Conservation (phyloP, 2,888 invertebrate species). For the Sesamia inferens region DNA sequence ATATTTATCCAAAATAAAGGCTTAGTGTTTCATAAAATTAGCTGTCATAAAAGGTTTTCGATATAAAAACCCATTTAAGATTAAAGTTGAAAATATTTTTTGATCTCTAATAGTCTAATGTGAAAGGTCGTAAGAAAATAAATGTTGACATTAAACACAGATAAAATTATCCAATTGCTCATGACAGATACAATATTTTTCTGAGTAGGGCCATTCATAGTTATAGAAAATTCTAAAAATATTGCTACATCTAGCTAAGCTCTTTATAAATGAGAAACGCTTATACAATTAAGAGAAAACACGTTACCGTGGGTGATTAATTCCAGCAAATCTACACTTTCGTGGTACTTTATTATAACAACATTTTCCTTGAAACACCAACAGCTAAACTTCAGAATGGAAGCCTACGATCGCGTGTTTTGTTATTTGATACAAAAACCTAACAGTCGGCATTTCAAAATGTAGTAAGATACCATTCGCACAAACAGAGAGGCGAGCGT, state of each 20-base stretch:
- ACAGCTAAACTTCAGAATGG: constrained; percentile 45
- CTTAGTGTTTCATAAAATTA: constrained; percentile 31
- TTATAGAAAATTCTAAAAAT: neutral
- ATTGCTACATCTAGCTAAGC: neutral
- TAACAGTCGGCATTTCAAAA: constrained; percentile 55
- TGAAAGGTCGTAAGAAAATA: constrained; percentile 24
- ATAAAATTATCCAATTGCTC: neutral
- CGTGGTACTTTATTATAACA: constrained; percentile 25
- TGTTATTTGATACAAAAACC: constrained; percentile 61
- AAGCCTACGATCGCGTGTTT: constrained; percentile 51
- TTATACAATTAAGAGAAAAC: constrained; percentile 18
- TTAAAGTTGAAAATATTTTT: constrained; percentile 3
- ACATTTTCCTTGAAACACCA: constrained; percentile 40
- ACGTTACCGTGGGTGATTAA: constrained; percentile 17
- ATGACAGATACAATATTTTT: neutral
- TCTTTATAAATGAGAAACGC: neutral
- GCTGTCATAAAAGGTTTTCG: constrained; percentile 26
- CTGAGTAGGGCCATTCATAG: neutral
- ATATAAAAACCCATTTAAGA: neutral
- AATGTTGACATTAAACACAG: neutral
- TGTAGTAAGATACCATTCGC: constrained; percentile 53
- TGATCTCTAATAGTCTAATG: constrained; percentile 21
- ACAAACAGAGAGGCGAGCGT: constrained; percentile 64
- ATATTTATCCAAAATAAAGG: constrained; percentile 37
- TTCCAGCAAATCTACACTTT: constrained; percentile 32